Base-by-base conservation (phyloP, 2,113 vertebrate genomes). In the Hippocampus abdominalis region DNA sequence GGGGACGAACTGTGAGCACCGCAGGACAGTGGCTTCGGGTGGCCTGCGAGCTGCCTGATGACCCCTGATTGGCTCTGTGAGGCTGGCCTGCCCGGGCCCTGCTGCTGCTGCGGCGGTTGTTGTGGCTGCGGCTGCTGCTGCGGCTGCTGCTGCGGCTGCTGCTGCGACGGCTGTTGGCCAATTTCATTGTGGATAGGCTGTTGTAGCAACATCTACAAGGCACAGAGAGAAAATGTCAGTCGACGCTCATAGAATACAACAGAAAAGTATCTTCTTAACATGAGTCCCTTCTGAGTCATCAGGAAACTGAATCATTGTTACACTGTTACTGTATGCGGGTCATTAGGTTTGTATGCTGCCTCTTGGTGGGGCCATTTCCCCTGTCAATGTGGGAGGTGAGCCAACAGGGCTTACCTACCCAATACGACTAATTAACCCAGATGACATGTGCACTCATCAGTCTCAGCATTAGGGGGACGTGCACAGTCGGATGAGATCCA, bases 171-270 rank as follows among this genome's bases (percentile, higher is more conserved):
- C 71, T 54, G 1, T 77, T 86, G 72, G 46, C 81, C 85, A 46
- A 90, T 84, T 27, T 88, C 80, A 4, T 83, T 21, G 0, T 91
- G 84, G 66, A 84, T 60, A 0, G 91, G 88, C 69, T 89, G 92
- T 81, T 94, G 94, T 88, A 94, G 91, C 87, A 96, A 86, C 89
- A 93, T 93, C 95, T 96, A 53, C 75, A 16, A 76, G 57, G 66
- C 25, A 67, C 12, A 78, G 9, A n/a, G 49, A 51, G 20, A 67
- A 36, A 51, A 51, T 21, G 46, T 18, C 16, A 63, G 7, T 18
- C 3, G 11, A 27, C 48, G 72, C 20, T 68, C 23, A 74, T 46
- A 60, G 13, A 59, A 29, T 27, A 60, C 48, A 4, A n/a, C 27
- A 64, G 18, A 39, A 42, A 23, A 2, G 23, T 15, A 8, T 13